phyloP scores from a whole-genome alignment of 2,113 vertebrate genomes.

The Passerina amoena region DNA sequence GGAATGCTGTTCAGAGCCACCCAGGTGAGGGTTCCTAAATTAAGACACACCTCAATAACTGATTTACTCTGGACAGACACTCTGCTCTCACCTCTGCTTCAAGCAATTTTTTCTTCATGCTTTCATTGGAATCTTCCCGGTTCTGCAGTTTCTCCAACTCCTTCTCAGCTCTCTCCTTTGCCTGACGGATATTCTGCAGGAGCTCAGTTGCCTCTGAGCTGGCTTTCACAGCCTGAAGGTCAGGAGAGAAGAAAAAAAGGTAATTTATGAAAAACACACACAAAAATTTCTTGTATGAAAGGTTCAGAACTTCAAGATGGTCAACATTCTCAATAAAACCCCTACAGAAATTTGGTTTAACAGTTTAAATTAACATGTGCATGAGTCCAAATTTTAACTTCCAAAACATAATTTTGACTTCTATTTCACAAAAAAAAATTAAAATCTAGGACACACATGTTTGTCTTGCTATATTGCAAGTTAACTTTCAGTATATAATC shows the following conservation, averaged over 20 bases:
- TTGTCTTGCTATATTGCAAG: neutral
- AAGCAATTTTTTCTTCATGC: slow-evolving; percentile 89
- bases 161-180: slow-evolving; percentile 92
- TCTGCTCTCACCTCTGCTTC: slow-evolving; percentile 87
- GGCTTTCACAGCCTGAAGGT: slow-evolving; percentile 86
- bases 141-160: slow-evolving; percentile 92
- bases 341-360: neutral
- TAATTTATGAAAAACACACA: neutral
- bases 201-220: slow-evolving; percentile 94
- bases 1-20: neutral
- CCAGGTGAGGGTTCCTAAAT: neutral
- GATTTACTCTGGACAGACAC: neutral
- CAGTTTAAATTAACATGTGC: neutral
- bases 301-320: neutral
- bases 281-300: neutral
- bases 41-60: neutral
- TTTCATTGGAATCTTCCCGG: slow-evolving; percentile 92
- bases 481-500: neutral
- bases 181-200: slow-evolving; percentile 89
- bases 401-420: neutral
- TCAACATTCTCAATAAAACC: neutral
- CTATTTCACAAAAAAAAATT: neutral
- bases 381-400: neutral
- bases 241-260: neutral
- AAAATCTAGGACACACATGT: neutral